Percentiles rank a stretch among this genome's conserved stretches.
Conservation (phyloP, 2,888 invertebrate genomes). For the Acronicta psi region DNA sequence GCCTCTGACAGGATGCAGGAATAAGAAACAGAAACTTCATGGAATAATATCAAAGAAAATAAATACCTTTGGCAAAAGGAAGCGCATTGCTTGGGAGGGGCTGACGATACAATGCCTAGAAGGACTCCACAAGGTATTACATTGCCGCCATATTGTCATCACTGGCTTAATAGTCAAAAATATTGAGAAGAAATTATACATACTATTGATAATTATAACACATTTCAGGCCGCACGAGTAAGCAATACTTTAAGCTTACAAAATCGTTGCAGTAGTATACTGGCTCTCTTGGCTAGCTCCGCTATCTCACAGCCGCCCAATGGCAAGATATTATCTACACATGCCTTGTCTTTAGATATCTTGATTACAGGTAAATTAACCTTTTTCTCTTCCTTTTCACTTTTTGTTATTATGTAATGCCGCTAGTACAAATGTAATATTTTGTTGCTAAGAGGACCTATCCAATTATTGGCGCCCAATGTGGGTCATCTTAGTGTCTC, state of each 20-base stretch:
- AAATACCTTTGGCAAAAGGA: slow-evolving; percentile 82
- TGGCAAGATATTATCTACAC: slow-evolving; percentile 94
- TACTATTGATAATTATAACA: neutral
- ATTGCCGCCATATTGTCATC: neutral
- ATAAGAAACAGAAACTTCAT: slow-evolving; percentile 78
- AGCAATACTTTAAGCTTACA: slow-evolving; percentile 97
- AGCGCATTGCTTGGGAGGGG: slow-evolving; percentile 90
- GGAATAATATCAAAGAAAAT: slow-evolving; percentile 90
- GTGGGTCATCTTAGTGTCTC: neutral
- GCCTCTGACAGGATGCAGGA: slow-evolving; percentile 90
- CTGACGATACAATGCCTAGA: slow-evolving; percentile 95
- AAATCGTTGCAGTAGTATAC: slow-evolving; percentile 96
- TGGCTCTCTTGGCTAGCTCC: slow-evolving; percentile 95
- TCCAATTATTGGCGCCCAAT: slow-evolving; percentile 1
- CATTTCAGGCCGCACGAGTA: slow-evolving; percentile 93
- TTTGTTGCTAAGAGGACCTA: slow-evolving; percentile 3
- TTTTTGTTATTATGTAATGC: too few species aligned
- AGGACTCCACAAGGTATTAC: slow-evolving; percentile 93
- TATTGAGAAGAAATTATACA: too few species aligned
- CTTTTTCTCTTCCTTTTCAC: too few species aligned
- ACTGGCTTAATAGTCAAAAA: neutral
- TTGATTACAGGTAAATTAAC: slow-evolving; percentile 90
- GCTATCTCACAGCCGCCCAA: slow-evolving; percentile 95
- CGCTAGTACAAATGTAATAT: too few species aligned
- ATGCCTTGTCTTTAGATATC: slow-evolving; percentile 97